Conservation (phyloP, 2,797 vertebrate species). For the Gymnothorax javanicus region DNA sequence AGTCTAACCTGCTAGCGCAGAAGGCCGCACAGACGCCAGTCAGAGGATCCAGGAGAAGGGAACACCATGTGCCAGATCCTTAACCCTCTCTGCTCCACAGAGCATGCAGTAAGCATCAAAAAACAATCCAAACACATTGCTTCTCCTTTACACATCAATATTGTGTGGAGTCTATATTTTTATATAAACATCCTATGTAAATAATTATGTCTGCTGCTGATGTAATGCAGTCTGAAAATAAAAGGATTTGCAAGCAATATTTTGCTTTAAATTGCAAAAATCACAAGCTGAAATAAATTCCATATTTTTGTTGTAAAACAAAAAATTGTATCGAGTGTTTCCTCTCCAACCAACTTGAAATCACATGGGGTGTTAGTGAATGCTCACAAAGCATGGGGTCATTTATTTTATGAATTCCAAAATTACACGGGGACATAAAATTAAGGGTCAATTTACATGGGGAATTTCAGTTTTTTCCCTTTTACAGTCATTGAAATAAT, state of each 20-base stretch:
- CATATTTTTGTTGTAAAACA: neutral
- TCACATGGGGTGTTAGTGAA: neutral
- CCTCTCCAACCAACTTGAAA: neutral
- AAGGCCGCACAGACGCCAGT: conserved; percentile 78
- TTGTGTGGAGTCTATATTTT: neutral
- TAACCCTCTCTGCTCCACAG: conserved; percentile 17
- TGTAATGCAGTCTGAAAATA: neutral
- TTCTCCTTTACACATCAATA: neutral
- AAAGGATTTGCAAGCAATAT: neutral
- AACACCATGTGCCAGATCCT: conserved; percentile 19
- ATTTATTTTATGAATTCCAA: neutral
- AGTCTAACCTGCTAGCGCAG: conserved; percentile 78
- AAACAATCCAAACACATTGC: neutral
- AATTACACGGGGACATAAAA: neutral
- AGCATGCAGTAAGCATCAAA: neutral
- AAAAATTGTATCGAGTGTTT: neutral
- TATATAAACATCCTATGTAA: neutral
- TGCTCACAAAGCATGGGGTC: neutral
- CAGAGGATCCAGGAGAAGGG: conserved; percentile 73
- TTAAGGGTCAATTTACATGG: neutral
- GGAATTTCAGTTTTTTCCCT: neutral
- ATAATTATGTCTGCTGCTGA: neutral
- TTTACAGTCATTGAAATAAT: neutral
- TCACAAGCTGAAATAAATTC: neutral
- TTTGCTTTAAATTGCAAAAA: neutral